Evolutionary conservation across 2,113 vertebrate genomes (phyloP).

Genomic region (Amphilophus citrinellus): DNA sequence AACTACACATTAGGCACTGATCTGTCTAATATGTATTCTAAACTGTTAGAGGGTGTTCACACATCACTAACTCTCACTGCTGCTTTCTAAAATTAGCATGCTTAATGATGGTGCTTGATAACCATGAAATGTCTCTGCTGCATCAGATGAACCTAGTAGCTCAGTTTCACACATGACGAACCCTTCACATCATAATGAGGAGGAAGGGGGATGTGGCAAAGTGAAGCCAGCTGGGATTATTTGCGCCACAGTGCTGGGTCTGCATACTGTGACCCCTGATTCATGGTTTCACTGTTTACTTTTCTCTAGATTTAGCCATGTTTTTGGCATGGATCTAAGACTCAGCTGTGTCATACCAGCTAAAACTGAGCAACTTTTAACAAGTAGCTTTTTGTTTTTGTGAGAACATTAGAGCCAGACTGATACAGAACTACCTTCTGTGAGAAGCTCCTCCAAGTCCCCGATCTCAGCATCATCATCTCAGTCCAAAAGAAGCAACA

Average conservation of each 20-base stretch:
- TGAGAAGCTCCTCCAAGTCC: background rate
- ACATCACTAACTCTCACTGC: constrained; percentile 31
- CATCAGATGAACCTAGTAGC: constrained; percentile 27
- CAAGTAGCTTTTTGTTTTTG: background rate
- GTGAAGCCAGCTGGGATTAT: background rate
- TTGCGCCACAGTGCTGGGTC: background rate
- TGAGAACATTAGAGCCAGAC: background rate
- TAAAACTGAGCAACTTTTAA: background rate
- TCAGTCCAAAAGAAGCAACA: constrained; percentile 4
- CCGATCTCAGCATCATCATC: background rate
- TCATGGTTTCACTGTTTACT: background rate
- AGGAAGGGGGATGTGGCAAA: background rate
- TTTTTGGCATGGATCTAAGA: background rate
- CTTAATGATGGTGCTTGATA: constrained; percentile 56
- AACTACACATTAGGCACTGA: background rate
- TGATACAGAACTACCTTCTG: background rate
- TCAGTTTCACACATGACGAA: constrained; percentile 34
- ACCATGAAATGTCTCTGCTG: constrained; percentile 57
- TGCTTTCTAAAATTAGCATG: constrained; percentile 64
- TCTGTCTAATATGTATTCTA: constrained; percentile 9
- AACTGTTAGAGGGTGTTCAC: constrained; percentile 43
- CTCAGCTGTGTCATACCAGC: background rate
- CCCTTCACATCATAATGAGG: background rate
- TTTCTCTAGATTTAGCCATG: rapidly evolving
- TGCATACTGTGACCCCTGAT: background rate